Evolutionary conservation across 1,140 invertebrate species (phyloP).

Genomic region (Zaprionus kolodkinae): DNA sequence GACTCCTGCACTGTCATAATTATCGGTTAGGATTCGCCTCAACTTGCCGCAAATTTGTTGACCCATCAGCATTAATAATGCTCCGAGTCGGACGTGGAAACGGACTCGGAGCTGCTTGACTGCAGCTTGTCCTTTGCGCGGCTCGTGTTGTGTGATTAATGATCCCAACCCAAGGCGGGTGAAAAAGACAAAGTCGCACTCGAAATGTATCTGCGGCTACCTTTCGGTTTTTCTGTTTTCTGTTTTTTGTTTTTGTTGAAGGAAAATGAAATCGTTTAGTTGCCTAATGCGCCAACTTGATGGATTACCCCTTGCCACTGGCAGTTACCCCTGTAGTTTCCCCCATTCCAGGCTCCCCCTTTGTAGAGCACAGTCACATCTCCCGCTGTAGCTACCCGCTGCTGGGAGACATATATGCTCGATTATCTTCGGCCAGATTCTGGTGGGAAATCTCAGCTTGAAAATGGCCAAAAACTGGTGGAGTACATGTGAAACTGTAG

Average conservation of each 20-base stretch:
- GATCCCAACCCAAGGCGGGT: slow-evolving; percentile 22
- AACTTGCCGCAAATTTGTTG: slow-evolving; percentile 78
- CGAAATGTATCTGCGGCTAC: slow-evolving; percentile 78
- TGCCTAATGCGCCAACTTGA: slow-evolving; percentile 82
- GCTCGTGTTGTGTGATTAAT: slow-evolving; percentile 84
- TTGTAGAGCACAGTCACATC: background rate
- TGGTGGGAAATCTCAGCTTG: slow-evolving; percentile 50
- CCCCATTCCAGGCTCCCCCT: background rate
- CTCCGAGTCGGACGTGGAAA: background rate
- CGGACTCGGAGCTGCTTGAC: background rate
- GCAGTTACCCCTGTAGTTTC: background rate
- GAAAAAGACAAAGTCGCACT: slow-evolving; percentile 13
- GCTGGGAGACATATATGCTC: slow-evolving; percentile 45
- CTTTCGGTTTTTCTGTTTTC: slow-evolving; percentile 47
- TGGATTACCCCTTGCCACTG: slow-evolving; percentile 62
- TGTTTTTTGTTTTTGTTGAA: slow-evolving; percentile 6
- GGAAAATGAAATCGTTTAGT: slow-evolving; percentile 75
- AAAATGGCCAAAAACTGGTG: slow-evolving; percentile 31
- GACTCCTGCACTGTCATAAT: slow-evolving; percentile 83
- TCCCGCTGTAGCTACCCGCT: slow-evolving; percentile 55
- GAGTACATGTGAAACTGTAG: slow-evolving; percentile 44
- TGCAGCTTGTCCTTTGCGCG: slow-evolving; percentile 56
- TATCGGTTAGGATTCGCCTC: slow-evolving; percentile 81
- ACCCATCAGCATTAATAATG: slow-evolving; percentile 68
- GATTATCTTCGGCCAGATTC: slow-evolving; percentile 4